Evolutionary conservation across 1,140 invertebrate genomes (phyloP).

Genomic region (Lepidurus packardi): DNA sequence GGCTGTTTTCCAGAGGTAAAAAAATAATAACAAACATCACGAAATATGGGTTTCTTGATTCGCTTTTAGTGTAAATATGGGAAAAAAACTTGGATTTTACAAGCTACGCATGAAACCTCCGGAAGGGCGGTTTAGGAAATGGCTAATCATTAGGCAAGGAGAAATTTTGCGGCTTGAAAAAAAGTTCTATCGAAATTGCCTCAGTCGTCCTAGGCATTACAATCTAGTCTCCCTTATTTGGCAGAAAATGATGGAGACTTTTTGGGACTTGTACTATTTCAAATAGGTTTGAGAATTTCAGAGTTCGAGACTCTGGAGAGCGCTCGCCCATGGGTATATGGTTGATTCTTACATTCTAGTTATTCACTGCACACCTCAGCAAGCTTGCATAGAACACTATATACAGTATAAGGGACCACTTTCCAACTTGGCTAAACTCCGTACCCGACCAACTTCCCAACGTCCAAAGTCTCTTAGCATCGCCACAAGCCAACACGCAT

Average conservation of each 20-base stretch:
- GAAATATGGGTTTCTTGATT: not conserved
- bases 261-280: no score
- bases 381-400: no score
- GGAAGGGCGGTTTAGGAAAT: constrained; percentile 13
- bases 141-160: not conserved
- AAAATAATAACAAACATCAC: no score
- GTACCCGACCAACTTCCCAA: not conserved
- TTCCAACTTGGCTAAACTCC: not conserved
- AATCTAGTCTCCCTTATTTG: no score
- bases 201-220: no score
- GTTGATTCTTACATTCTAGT: no score
- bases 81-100: not conserved
- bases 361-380: no score
- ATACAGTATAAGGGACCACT: not conserved
- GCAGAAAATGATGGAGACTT: no score
- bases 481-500: constrained; percentile 9
- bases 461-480: not conserved
- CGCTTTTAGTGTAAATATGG: not conserved
- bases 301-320: no score
- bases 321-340: no score
- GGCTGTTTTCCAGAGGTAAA: no score
- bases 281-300: no score
- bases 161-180: not conserved
- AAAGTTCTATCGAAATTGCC: not conserved
- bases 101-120: not conserved